A percentile compares a stretch with the other conserved stretches of the same genome.
Evolutionary conservation across 2,888 invertebrate species (phyloP).

Genomic region (Parnassius glacialis): DNA sequence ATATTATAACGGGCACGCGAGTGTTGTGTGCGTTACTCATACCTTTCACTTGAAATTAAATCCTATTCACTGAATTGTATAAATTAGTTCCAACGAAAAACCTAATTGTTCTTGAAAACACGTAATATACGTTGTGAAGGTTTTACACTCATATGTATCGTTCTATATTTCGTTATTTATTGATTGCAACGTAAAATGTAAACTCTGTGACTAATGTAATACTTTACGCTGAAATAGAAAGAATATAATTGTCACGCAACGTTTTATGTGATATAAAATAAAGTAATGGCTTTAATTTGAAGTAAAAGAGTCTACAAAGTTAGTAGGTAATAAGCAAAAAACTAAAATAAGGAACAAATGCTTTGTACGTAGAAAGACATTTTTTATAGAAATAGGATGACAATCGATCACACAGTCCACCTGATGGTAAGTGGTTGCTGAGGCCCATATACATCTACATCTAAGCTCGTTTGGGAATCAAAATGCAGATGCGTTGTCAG

Average conservation of each 20-base stretch:
- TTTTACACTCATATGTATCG: neutral
- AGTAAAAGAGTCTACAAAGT: too few relatives aligned
- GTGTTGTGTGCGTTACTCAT: constrained; percentile 15
- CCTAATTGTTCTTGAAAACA: constrained; percentile 4
- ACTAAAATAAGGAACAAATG: too few relatives aligned
- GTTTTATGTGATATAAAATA: too few relatives aligned
- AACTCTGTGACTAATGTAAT: neutral
- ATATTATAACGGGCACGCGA: constrained; percentile 20
- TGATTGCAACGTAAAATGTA: constrained; percentile 8
- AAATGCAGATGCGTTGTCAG: too few relatives aligned
- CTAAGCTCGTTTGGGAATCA: too few relatives aligned
- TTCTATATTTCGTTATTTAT: neutral
- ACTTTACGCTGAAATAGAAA: neutral
- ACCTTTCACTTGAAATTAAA: constrained; percentile 15
- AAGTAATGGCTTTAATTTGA: too few relatives aligned
- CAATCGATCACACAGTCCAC: too few relatives aligned
- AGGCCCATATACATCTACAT: too few relatives aligned
- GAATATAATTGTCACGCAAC: neutral
- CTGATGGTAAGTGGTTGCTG: too few relatives aligned
- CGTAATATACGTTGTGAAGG: constrained; percentile 8
- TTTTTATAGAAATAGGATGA: too few relatives aligned
- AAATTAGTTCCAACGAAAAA: constrained; percentile 12
- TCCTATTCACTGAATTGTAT: constrained; percentile 14
- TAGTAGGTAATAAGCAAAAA: too few relatives aligned
- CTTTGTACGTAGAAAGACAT: too few relatives aligned